Base-by-base conservation (phyloP, 1,140 invertebrate genomes). In the Drosophila sucinea region DNA sequence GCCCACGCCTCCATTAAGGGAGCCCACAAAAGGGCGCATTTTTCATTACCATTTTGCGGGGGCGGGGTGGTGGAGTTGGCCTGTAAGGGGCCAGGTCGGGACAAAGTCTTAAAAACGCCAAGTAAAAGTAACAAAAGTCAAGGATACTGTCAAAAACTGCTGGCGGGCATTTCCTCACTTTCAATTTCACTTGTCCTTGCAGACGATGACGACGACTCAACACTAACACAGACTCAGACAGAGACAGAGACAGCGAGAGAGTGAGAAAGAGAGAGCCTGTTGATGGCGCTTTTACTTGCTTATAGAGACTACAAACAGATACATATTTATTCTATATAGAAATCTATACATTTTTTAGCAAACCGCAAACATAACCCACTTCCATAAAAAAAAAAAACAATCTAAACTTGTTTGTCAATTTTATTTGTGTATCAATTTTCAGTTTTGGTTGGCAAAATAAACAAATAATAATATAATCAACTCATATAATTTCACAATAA, bases 71-170 rank as follows among this genome's bases (percentile, higher is more conserved):
- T 0, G 2, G 35, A 67, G 51, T 35, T 30, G 58, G 54, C 58
- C 55, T 32, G 60, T 38, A 56, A 7, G 47, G 25, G 55, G 2
- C 23, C 5, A 17, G 25, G 55, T 35, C 11, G 47, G 68, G 57
- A 38, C 3, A 60, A 33, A 73, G 65, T 74, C 80, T 81, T 89
- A 80, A 89, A 84, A 86, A 73, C 73, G 67, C 63, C 64, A 58
- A 80, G 76, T 75, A 75, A 81, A 81, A 80, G 81, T 77, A 89
- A 90, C 77, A 78, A 89, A 90, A 89, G 84, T 89, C 84, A 89
- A 90, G 85, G 85, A 78, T 81, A 84, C 74, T 73, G 70, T 73
- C 74, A 89, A 81, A 89, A 72, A 77, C 67, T 87, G 70, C 77
- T 73, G 74, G 71, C 86, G 74, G 81, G 68, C 67, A 68, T 90